Evolutionary conservation across 2,888 invertebrate species (phyloP).

Genomic region (Cartodere bifasciata): DNA sequence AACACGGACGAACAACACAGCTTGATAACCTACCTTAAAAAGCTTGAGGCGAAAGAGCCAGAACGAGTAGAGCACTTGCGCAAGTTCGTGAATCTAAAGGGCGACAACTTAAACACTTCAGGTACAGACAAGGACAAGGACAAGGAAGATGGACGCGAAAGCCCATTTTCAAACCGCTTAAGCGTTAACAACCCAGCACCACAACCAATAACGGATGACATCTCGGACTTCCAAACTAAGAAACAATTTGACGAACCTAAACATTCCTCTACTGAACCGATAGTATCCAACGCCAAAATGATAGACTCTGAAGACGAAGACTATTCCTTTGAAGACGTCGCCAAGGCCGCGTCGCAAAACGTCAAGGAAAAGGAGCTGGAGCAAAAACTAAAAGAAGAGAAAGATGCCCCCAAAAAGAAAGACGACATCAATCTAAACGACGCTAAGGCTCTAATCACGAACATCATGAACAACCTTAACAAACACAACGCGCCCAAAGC

Average conservation of each 20-base stretch:
- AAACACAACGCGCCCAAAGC: conserved; percentile 11
- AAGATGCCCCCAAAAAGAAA: conserved; percentile 18
- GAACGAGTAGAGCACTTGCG: conserved; percentile 63
- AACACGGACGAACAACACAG: conserved; percentile 73
- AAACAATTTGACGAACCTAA: conserved; percentile 13
- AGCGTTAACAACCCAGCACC: conserved; percentile 34
- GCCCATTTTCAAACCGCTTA: conserved; percentile 39
- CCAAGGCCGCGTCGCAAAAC: conserved; percentile 62
- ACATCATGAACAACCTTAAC: conserved; percentile 41
- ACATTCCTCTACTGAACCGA: conserved; percentile 30
- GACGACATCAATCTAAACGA: conserved; percentile 39
- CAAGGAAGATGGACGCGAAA: conserved; percentile 20
- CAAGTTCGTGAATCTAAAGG: conserved; percentile 56
- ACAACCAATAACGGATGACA: conserved; percentile 16
- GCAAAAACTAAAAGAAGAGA: conserved; percentile 25
- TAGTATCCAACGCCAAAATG: conserved; percentile 15
- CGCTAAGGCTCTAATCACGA: conserved; percentile 49
- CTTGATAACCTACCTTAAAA: conserved; percentile 68
- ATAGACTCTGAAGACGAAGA: conserved; percentile 62
- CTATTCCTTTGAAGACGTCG: conserved; percentile 73
- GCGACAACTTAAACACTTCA: conserved; percentile 14
- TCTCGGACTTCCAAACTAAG: conserved; percentile 15
- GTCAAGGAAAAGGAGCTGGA: conserved; percentile 52
- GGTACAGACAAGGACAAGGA: conserved; percentile 8
- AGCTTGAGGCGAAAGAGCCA: conserved; percentile 64